A percentile compares a stretch with the other conserved stretches of the same genome.
phyloP scores from a whole-genome alignment of 2,888 invertebrate genomes.

The Entomobrya multifasciata region DNA sequence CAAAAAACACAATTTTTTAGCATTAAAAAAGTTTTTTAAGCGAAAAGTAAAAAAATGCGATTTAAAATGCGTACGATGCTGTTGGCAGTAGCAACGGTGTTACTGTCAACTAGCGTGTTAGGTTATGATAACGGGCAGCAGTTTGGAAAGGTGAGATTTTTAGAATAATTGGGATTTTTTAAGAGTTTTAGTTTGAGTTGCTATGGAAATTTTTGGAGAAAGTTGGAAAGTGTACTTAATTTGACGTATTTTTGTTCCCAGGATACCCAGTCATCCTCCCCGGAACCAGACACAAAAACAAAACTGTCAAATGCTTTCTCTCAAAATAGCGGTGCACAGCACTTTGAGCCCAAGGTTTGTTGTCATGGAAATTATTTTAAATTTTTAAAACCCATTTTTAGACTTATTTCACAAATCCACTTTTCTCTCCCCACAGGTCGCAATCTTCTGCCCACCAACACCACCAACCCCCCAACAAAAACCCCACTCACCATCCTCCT shows the following conservation, averaged over 20 bases:
- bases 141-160: neutral
- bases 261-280: neutral
- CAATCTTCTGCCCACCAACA: conserved; percentile 44
- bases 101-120: neutral
- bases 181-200: too few species aligned
- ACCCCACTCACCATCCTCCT: neutral
- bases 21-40: neutral
- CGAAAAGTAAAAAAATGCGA: neutral
- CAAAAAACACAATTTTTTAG: neutral
- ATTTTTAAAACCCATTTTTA: neutral
- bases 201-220: too few species aligned
- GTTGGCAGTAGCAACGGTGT: neutral
- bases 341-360: conserved; percentile 43
- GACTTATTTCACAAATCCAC: too few species aligned
- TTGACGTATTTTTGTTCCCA: too few species aligned
- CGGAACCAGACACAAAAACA: neutral
- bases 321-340: conserved; percentile 30
- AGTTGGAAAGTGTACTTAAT: too few species aligned
- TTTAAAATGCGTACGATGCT: neutral
- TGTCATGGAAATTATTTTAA: neutral
- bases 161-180: neutral
- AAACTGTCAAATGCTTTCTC: neutral
- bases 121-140: neutral
- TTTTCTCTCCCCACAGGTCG: neutral
- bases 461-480: neutral